Percentiles rank a stretch among this genome's conserved stretches.
Evolutionary conservation across 1,140 invertebrate genomes (phyloP).

Genomic region (Drosophila lowei): DNA sequence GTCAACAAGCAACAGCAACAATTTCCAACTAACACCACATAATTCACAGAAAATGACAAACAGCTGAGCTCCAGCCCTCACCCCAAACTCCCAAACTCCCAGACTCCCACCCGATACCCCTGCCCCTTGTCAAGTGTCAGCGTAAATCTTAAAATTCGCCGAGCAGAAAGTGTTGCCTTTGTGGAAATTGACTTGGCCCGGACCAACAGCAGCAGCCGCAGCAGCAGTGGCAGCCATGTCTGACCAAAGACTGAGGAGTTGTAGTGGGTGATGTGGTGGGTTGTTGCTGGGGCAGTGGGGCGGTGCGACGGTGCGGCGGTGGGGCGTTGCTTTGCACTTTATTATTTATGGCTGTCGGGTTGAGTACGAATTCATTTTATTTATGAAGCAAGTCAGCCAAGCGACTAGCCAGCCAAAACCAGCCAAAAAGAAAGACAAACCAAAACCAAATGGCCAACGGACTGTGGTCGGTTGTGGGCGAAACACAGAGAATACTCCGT

Average conservation of each 20-base stretch:
- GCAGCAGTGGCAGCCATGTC: constrained; percentile 27
- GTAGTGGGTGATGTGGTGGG: constrained; percentile 25
- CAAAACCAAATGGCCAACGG: constrained; percentile 45
- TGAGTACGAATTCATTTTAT: constrained; percentile 79
- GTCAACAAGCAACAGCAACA: constrained; percentile 34
- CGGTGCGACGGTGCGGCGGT: not conserved
- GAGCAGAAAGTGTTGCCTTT: constrained; percentile 74
- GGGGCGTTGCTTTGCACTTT: constrained; percentile 62
- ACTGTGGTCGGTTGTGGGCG: constrained; percentile 39
- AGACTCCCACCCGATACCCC: not conserved
- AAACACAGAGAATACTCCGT: not conserved
- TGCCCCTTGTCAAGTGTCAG: constrained; percentile 64
- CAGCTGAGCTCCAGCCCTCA: constrained; percentile 57
- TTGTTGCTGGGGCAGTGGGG: not conserved
- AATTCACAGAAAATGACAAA: constrained; percentile 64
- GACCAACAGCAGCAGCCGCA: constrained; percentile 12
- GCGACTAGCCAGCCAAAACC: constrained; percentile 56
- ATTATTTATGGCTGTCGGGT: constrained; percentile 77
- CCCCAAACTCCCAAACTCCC: not conserved
- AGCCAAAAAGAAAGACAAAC: constrained; percentile 44
- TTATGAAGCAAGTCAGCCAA: constrained; percentile 76
- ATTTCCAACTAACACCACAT: constrained; percentile 59
- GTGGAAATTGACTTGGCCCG: constrained; percentile 65
- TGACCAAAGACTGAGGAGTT: constrained; percentile 39
- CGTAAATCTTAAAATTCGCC: constrained; percentile 78